phyloP scores from a whole-genome alignment of 2,797 vertebrate genomes.

The Jordanella pulchra region DNA sequence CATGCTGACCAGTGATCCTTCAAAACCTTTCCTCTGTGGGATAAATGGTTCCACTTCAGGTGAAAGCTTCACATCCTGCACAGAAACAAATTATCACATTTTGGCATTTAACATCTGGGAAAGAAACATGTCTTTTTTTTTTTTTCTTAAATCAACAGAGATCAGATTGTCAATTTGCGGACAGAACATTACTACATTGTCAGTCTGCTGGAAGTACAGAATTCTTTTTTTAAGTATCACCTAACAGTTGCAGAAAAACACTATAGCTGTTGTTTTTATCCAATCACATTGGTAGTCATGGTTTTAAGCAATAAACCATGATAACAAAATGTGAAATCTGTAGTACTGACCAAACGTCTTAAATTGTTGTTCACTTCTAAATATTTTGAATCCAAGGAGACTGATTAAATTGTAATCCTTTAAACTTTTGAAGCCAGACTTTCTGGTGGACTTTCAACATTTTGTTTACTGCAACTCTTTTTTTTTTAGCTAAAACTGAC shows the following conservation, averaged over 20 bases:
- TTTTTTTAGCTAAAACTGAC: not conserved
- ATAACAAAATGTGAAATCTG: not conserved
- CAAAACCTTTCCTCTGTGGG: slow-evolving; percentile 95
- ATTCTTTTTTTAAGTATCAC: not conserved
- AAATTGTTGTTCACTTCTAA: not conserved
- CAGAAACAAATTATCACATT: slow-evolving; percentile 23
- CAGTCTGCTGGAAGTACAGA: not conserved
- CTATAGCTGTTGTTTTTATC: not conserved
- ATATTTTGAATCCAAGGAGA: not conserved
- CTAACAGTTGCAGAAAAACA: too few relatives aligned
- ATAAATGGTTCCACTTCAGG: slow-evolving; percentile 98
- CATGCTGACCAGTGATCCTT: slow-evolving; percentile 90
- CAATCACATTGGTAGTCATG: not conserved
- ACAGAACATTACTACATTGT: not conserved
- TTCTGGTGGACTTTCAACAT: not conserved
- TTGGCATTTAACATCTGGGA: slow-evolving; percentile 4
- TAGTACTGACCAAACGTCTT: not conserved
- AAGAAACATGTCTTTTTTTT: not conserved
- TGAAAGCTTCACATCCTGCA: slow-evolving; percentile 96
- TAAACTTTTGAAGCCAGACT: not conserved
- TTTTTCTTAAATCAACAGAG: not conserved
- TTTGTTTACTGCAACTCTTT: not conserved
- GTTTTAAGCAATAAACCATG: not conserved
- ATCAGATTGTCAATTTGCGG: not conserved
- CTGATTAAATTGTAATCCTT: not conserved